Percentiles rank a stretch among this genome's conserved stretches.
Evolutionary conservation across 2,888 invertebrate species (phyloP).

Genomic region (Onchidella celtica): DNA sequence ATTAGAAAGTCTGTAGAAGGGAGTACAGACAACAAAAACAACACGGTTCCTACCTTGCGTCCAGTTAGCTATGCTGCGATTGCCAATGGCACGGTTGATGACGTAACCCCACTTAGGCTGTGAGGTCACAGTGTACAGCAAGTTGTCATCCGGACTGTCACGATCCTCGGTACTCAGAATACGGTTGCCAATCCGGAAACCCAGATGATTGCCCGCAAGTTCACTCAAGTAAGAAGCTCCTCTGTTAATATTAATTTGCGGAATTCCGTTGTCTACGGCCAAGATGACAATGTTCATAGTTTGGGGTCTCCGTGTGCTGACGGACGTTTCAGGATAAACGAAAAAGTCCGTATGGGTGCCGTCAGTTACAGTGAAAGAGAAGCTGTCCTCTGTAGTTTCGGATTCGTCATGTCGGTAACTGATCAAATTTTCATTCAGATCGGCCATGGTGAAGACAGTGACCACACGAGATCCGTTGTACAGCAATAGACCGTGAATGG

Average conservation of each 20-base stretch:
- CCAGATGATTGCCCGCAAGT: constrained; percentile 66
- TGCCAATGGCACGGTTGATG: constrained; percentile 65
- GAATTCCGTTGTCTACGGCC: constrained; percentile 78
- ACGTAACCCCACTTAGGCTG: constrained; percentile 74
- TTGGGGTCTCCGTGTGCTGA: constrained; percentile 72
- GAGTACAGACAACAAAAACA: too few relatives aligned
- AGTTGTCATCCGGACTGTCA: constrained; percentile 71
- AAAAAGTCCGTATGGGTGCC: constrained; percentile 78
- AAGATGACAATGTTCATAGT: constrained; percentile 75
- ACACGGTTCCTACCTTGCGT: constrained; percentile 78
- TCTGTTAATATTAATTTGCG: constrained; percentile 72
- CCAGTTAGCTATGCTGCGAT: constrained; percentile 72
- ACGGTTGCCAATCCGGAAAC: constrained; percentile 71
- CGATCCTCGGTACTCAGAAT: constrained; percentile 73
- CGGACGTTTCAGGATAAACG: constrained; percentile 73
- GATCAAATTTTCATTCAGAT: constrained; percentile 75
- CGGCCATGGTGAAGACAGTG: constrained; percentile 75
- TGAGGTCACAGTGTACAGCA: constrained; percentile 71
- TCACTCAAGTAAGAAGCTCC: constrained; percentile 71
- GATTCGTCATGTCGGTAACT: constrained; percentile 80
- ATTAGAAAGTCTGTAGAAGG: too few relatives aligned
- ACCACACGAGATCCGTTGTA: constrained; percentile 69
- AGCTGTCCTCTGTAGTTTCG: constrained; percentile 76
- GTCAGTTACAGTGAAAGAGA: constrained; percentile 78
- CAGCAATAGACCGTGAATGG: constrained; percentile 76